phyloP scores from a whole-genome alignment of 2,113 vertebrate species.

The Prietella phreatophila region DNA sequence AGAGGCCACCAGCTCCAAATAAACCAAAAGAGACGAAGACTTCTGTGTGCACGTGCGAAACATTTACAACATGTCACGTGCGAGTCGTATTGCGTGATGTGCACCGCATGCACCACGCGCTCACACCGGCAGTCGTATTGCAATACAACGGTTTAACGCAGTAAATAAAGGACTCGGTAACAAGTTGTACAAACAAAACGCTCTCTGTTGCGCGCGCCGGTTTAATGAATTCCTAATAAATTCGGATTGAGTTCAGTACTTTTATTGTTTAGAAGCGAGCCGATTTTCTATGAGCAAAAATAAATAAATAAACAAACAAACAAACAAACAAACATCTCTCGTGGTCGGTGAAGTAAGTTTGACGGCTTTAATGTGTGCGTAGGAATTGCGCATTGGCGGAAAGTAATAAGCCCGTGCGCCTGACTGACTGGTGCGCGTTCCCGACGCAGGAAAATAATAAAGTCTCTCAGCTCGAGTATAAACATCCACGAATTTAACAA shows the following conservation, averaged over 20 bases:
- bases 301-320: no score
- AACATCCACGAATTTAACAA: constrained; percentile 50
- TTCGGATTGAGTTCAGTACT: constrained; percentile 47
- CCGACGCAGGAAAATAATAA: constrained; percentile 48
- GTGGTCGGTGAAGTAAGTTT: constrained; percentile 60
- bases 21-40: background rate
- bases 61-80: background rate
- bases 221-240: constrained; percentile 56
- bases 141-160: background rate
- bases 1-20: background rate
- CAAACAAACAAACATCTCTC: constrained; percentile 55
- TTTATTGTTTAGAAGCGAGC: constrained; percentile 48
- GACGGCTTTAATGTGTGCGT: constrained; percentile 63
- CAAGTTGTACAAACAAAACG: constrained; percentile 56
- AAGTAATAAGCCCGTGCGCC: constrained; percentile 52
- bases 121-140: no score
- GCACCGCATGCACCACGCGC: background rate
- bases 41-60: background rate
- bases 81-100: background rate
- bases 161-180: constrained; percentile 18
- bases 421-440: constrained; percentile 56
- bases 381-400: constrained; percentile 47
- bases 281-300: background rate
- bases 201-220: constrained; percentile 40
- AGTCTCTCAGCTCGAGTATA: constrained; percentile 44